Conservation (phyloP, 2,797 vertebrate genomes). For the Siniperca obscura region DNA sequence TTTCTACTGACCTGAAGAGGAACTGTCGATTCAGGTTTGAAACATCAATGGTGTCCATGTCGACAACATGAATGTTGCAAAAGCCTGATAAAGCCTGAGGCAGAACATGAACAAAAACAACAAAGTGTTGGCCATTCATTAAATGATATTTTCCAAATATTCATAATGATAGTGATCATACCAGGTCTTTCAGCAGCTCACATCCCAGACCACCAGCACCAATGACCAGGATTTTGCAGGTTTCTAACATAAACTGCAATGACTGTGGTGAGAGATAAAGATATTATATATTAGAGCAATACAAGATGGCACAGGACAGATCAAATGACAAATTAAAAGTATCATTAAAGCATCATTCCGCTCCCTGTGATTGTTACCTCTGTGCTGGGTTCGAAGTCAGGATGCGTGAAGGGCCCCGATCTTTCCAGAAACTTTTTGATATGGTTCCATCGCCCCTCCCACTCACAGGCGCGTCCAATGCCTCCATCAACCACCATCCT, state of each 20-base stretch:
- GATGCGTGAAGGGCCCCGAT: constrained; percentile 95
- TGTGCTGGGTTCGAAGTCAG: constrained; percentile 95
- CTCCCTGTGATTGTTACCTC: constrained; percentile 85
- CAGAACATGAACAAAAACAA: constrained; percentile 11
- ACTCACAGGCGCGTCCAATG: constrained; percentile 89
- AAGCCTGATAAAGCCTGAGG: constrained; percentile 91
- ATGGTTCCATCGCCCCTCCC: constrained; percentile 96
- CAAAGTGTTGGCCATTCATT: neutral
- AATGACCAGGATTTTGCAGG: constrained; percentile 94
- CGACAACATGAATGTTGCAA: constrained; percentile 92
- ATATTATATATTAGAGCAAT: neutral
- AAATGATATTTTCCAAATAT: neutral
- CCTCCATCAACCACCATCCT: constrained; percentile 97
- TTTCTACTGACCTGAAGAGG: constrained; percentile 90
- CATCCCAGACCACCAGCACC: constrained; percentile 96
- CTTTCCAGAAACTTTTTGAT: constrained; percentile 95
- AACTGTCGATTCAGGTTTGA: constrained; percentile 95
- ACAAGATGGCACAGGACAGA: neutral
- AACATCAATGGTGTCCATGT: constrained; percentile 96
- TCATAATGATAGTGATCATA: constrained; percentile 67
- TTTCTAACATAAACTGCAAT: constrained; percentile 92
- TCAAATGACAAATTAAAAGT: neutral
- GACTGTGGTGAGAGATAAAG: constrained; percentile 79
- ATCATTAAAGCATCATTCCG: neutral
- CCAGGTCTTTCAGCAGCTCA: constrained; percentile 96